Conservation (phyloP, 2,113 vertebrate genomes). For the Sigmodon hispidus region DNA sequence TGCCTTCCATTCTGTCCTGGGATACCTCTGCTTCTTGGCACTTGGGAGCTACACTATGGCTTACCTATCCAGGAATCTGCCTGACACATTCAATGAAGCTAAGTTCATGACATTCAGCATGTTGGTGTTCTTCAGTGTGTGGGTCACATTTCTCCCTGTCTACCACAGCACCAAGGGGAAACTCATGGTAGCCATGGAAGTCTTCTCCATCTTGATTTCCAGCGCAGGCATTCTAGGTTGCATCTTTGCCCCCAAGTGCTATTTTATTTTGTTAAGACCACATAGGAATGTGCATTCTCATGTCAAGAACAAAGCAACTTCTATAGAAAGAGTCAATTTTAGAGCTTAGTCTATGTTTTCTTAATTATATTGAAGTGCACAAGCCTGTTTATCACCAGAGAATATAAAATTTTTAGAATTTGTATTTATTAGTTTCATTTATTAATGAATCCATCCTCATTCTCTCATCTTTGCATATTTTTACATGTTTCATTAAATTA, state of each 20-base stretch:
- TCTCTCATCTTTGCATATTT: no score
- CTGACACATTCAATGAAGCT: not conserved
- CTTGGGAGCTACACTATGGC: not conserved
- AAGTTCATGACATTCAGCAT: not conserved
- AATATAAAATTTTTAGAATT: not conserved
- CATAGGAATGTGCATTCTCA: not conserved
- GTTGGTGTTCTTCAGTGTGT: not conserved
- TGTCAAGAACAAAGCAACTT: not conserved
- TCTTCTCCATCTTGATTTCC: not conserved
- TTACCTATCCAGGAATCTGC: not conserved
- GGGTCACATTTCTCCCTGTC: not conserved
- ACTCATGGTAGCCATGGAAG: not conserved
- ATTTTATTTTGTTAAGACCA: not conserved
- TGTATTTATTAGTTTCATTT: not conserved
- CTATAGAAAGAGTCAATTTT: not conserved
- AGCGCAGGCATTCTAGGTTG: not conserved
- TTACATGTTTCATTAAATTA: no score
- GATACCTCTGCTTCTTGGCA: not conserved
- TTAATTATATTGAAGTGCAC: not conserved
- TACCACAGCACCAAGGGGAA: not conserved
- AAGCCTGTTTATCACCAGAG: not conserved
- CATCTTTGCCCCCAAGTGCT: not conserved
- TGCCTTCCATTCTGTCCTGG: not conserved
- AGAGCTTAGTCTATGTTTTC: no score
- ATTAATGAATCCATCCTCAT: no score